Evolutionary conservation across 2,113 vertebrate genomes (phyloP), one percentile per base, ranked within the genome.

Genomic region (Platysternon megacephalum): DNA sequence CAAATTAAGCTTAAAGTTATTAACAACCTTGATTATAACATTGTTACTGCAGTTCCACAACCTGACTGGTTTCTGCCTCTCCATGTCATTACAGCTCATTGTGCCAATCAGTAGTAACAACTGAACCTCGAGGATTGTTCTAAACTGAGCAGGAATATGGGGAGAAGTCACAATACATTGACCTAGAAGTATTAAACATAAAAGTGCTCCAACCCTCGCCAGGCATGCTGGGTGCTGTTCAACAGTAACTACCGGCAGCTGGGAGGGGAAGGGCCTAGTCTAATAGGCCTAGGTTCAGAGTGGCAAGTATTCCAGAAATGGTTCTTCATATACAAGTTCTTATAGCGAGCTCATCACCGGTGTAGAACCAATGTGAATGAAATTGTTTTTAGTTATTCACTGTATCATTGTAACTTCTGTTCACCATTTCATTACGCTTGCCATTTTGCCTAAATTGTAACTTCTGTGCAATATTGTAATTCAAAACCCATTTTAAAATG

Each of bases 21-120:
- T 2, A 80, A 42, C 72, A 86, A 32, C 2, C 79, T 11, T 0
- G 3, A 65, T 65, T n/a, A 17, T 0, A 0, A 7, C 49, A 21
- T 0, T 5, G 80, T 68, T 22, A 4, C 81, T 72, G 80, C 24
- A 53, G 5, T 53, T 84, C 46, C 79, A 9, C 51, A 29, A 83
- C 44, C 82, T 26, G 81, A 55, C 21, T 9, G 13, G 72, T 42
- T 78, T 48, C 28, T 53, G 52, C 68, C 22, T 42, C 52, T 76
- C 42, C 11, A 26, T 29, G 35, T 9, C 85, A 78, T 39, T 39
- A n/a, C 8, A 7, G 35, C 19, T 39, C 65, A n/a, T 68, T 68
- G 65, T 10, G 35, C 65, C 35, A 72, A 72, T 11, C 65, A 72
- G 65, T 17, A 39, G 39, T 11, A 19, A 44, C 72, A 44, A 8